These are phyloP conservation scores for Channa argus DNA, from an alignment of 2,113 vertebrate species.

Conservation along the genomic window DNA sequence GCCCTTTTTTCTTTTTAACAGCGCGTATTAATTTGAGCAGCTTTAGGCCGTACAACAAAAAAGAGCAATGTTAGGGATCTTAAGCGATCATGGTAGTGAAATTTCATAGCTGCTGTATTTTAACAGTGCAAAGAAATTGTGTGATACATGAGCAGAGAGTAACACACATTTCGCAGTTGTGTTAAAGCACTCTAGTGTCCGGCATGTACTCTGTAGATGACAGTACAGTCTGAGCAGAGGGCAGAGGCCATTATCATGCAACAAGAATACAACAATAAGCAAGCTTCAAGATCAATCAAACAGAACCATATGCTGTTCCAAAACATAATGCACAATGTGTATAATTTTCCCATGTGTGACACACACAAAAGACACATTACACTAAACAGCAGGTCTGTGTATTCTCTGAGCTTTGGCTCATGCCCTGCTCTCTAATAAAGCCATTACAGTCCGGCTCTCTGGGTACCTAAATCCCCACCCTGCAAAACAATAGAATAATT, in stretches of 20 bases:
- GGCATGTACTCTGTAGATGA: too few species aligned
- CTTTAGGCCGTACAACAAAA: not conserved
- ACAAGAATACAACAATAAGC: not conserved
- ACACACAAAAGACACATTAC: not conserved
- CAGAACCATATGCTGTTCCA: not conserved
- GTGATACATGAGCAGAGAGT: not conserved
- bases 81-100: not conserved
- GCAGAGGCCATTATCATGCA: constrained; percentile 13
- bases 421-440: constrained; percentile 22
- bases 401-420: constrained; percentile 31
- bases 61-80: not conserved
- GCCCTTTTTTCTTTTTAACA: not conserved
- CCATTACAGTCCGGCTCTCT: constrained; percentile 32
- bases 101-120: not conserved
- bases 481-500: constrained; percentile 48
- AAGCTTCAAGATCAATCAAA: constrained; percentile 13
- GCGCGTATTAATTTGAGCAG: too few species aligned
- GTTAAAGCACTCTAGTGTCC: not conserved
- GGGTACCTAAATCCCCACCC: constrained; percentile 34
- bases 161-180: not conserved
- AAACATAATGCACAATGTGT: constrained; percentile 4
- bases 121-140: not conserved
- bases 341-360: not conserved
- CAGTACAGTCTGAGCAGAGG: not conserved
- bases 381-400: not conserved